Percentiles rank a stretch among this genome's conserved stretches.
These are phyloP conservation scores for Xestia rhomboidea DNA, from an alignment of 2,888 invertebrate species.

Conservation along the genomic window DNA sequence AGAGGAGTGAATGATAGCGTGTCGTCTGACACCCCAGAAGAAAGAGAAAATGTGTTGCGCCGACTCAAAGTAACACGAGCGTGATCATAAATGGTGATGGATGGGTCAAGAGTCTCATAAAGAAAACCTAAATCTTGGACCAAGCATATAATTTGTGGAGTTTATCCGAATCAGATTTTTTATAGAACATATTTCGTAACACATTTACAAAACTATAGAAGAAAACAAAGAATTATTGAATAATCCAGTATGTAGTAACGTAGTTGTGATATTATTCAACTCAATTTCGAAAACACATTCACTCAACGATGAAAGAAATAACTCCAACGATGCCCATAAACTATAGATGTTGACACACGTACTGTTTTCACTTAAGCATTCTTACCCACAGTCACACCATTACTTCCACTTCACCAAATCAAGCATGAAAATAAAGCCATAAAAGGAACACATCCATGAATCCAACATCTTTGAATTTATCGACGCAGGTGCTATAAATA, in stretches of 20 bases:
- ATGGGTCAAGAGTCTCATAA: neutral
- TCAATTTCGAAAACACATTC: constrained; percentile 17
- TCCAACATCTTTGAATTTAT: constrained; percentile 68
- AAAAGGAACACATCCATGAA: constrained; percentile 64
- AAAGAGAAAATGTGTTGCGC: neutral
- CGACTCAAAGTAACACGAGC: neutral
- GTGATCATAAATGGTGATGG: neutral
- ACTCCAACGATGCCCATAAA: constrained; percentile 11
- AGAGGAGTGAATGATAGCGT: neutral
- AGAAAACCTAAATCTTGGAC: neutral
- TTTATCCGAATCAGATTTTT: too few relatives aligned
- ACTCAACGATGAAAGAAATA: constrained; percentile 8
- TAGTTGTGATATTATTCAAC: neutral
- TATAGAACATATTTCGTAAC: too few relatives aligned
- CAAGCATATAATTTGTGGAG: too few relatives aligned
- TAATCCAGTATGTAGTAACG: neutral
- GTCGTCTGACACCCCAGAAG: rapidly evolving
- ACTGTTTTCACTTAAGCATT: constrained; percentile 47
- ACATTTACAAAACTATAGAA: neutral
- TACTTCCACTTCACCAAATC: constrained; percentile 53
- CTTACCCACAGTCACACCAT: constrained; percentile 16
- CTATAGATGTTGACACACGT: constrained; percentile 48
- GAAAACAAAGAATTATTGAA: neutral
- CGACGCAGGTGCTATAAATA: constrained; percentile 80
- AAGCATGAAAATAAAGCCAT: constrained; percentile 58